Percentiles rank a stretch among this genome's conserved stretches.
These are phyloP conservation scores for Masticophis lateralis DNA, from an alignment of 2,797 vertebrate species.

Conservation along the genomic window DNA sequence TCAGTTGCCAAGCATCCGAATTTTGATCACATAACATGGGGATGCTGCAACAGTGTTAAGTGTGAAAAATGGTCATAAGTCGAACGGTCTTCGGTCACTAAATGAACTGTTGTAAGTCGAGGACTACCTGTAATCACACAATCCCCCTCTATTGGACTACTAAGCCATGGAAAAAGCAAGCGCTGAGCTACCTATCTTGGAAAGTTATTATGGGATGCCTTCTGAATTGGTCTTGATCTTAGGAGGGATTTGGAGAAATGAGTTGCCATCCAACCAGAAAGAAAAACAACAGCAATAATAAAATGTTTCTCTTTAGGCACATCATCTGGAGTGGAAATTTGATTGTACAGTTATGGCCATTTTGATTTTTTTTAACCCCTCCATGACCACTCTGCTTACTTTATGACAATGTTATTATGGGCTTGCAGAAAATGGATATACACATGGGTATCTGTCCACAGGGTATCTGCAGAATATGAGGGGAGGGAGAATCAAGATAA, in stretches of 20 bases:
- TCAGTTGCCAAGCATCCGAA: neutral
- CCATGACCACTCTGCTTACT: neutral
- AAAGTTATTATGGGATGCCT: neutral
- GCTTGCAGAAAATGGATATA: neutral
- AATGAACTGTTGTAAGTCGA: neutral
- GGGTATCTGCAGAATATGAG: neutral
- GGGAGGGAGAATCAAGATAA: neutral
- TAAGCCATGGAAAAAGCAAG: neutral
- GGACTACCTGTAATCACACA: neutral
- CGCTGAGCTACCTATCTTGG: neutral
- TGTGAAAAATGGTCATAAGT: neutral
- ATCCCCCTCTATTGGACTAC: neutral
- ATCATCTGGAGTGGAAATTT: neutral
- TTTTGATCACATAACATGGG: neutral
- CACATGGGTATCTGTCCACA: neutral
- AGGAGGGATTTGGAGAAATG: neutral
- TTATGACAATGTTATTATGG: neutral
- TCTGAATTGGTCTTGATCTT: neutral
- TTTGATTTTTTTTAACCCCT: neutral
- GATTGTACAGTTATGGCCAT: neutral
- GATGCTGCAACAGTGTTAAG: neutral
- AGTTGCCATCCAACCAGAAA: neutral
- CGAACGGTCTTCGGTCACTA: neutral
- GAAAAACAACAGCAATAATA: neutral
- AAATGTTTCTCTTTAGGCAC: neutral